Percentiles rank a stretch among this genome's conserved stretches.
Evolutionary conservation across 2,888 invertebrate species (phyloP).

Genomic region (Cosmorhoe ocellata): DNA sequence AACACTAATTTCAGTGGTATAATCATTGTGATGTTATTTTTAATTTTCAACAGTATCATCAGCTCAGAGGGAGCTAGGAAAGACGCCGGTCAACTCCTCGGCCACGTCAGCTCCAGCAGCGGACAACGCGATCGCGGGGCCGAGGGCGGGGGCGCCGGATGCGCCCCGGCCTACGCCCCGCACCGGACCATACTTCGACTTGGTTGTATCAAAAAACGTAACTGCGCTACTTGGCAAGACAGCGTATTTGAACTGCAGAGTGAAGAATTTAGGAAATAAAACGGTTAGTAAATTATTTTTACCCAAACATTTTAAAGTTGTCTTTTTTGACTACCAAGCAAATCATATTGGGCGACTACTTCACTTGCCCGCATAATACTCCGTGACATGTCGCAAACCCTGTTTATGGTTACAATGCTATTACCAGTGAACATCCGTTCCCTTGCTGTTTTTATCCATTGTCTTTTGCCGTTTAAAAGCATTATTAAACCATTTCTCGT

Average conservation of each 20-base stretch:
- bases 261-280: conserved; percentile 95
- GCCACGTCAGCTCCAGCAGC: conserved; percentile 77
- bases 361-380: no score
- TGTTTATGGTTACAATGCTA: no score
- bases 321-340: no score
- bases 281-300: conserved; percentile 92
- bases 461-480: no score
- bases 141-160: conserved; percentile 57
- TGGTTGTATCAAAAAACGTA: conserved; percentile 87
- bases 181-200: conserved; percentile 89
- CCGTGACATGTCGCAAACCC: no score
- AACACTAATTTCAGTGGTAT: no score
- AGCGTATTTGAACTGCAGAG: conserved; percentile 93
- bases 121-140: conserved; percentile 74
- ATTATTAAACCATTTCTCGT: no score
- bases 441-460: no score
- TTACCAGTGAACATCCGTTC: no score
- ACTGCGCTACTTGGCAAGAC: conserved; percentile 94
- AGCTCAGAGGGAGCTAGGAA: conserved; percentile 75
- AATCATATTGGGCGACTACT: no score
- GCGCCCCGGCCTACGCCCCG: conserved; percentile 76
- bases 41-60: conserved; percentile 62
- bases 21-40: conserved; percentile 3
- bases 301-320: no score
- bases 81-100: conserved; percentile 62